Evolutionary conservation across 2,113 vertebrate species (phyloP), one percentile per base, ranked within the genome.

Genomic region (Anguilla japonica): DNA sequence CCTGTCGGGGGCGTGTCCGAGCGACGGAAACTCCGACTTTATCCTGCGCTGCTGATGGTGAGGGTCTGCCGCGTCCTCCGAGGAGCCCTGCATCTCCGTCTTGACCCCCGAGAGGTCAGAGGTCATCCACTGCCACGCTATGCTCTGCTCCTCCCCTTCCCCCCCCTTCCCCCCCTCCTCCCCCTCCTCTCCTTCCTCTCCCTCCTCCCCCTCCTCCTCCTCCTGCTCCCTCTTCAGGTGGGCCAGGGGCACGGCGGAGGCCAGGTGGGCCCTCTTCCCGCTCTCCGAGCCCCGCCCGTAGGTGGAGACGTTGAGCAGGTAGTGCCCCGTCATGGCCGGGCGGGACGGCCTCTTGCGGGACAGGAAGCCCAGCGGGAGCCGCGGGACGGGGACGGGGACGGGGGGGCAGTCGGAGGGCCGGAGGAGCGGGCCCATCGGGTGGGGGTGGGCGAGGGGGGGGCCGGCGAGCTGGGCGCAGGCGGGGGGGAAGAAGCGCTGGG

Each of bases 271-370:
- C 84, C 96, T 96, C 91, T 95, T 97, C 89, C 95, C 86, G 81
- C 94, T 96, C 91, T 99, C 98, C 0, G 98, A 93, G n/a, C 97
- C 97, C 5, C 97, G 95, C 11, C 98, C 98, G 0, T 99, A 99
- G 0, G 98, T 99, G 88, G 98, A 98, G 88, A 98, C 95, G 84
- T 99, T 99, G 80, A 99, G 97, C 91, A 99, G 96, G 75, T 99
- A 99, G 84, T 99, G 98, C 18, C 98, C 98, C 0, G 97, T 97
- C 98, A 99, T 98, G 2, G 98, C 98, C 6, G 98, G 98, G 91
- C 94, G 97, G 50, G 96, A 95, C 6, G 94, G 94, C 85, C 93
- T 93, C 94, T 97, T 97, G 26, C 97, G 97, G 84, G 97, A 95
- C 81, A 94, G 91, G 92, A 98, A 96, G 2, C 98, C 97, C 63